Evolutionary conservation across 2,888 invertebrate genomes (phyloP).

Genomic region (Cinara cedri): DNA sequence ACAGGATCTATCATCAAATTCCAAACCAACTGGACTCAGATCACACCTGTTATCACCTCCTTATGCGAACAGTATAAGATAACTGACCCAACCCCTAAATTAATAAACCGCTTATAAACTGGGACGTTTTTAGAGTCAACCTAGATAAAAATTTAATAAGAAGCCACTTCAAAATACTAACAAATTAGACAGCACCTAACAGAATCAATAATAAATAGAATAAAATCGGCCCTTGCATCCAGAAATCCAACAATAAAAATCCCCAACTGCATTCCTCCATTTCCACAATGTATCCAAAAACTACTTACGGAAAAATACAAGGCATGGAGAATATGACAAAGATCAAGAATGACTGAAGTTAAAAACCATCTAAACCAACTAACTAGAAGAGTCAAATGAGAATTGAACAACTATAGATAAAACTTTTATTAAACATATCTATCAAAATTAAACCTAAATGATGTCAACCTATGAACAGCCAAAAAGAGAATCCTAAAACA

Average conservation of each 20-base stretch:
- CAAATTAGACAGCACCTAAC: slow-evolving; percentile 4
- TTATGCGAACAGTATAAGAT: neutral
- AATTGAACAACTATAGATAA: slow-evolving; percentile 27
- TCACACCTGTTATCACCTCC: slow-evolving; percentile 22
- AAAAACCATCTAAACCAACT: slow-evolving; percentile 32
- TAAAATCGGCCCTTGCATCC: neutral
- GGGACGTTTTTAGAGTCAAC: slow-evolving; percentile 23
- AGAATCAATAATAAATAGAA: slow-evolving; percentile 14
- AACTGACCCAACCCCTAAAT: slow-evolving; percentile 6
- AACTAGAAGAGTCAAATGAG: slow-evolving; percentile 38
- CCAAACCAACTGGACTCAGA: slow-evolving; percentile 10
- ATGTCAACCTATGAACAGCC: slow-evolving; percentile 10
- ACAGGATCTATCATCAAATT: slow-evolving; percentile 18
- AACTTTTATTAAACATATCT: slow-evolving; percentile 25
- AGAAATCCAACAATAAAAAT: slow-evolving; percentile 10
- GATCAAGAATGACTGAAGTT: neutral
- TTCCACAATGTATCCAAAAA: slow-evolving; percentile 9
- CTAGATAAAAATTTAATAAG: slow-evolving; percentile 24
- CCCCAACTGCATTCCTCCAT: neutral
- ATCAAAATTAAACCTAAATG: slow-evolving; percentile 28
- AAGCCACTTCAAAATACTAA: slow-evolving; percentile 6
- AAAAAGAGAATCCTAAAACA: slow-evolving; percentile 37
- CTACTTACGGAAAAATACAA: slow-evolving; percentile 45
- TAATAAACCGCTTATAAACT: slow-evolving; percentile 26
- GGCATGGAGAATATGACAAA: slow-evolving; percentile 34